Base-by-base conservation (phyloP, 2,113 vertebrate species). In the Carassius auratus region DNA sequence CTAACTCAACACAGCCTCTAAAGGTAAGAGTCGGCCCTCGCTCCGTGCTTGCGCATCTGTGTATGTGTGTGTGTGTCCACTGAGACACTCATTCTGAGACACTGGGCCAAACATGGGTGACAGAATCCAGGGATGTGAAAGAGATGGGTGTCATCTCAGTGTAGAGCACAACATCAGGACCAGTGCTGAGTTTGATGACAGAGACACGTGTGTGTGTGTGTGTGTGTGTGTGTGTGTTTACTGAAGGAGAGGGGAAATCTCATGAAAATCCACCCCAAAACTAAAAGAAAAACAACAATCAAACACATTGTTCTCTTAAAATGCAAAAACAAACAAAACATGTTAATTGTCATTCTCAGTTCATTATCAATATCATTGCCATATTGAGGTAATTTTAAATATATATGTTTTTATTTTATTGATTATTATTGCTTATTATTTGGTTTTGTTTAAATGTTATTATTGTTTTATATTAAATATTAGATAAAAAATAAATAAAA, bases 1-100 rank as follows among this genome's bases (percentile, higher is more conserved):
- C 64, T 69, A 8, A 50, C 64, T 73, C 52, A 86, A 81, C 61
- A 83, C 77, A 77, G 55, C 77, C 26, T 82, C 81, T 75, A 83
- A 83, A 83, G 66, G 81, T 83, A 83, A 71, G 66, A 57, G 64
- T 73, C 19, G 0, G 6, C 19, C 62, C 61, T 52, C 8, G 38
- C 38, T 79, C 19, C 15, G 33, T 33, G 76, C 21, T 74, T 48
- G 71, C 21, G 21, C 71, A 74, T 74, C 26, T 76, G 21, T 59
- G 21, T 77, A 5, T 38, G 10, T 66, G 80, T 36, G 23, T 38
- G 8, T 38, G 15, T 38, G 68, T 71, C 33, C 4, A 8, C 68
- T 71, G 33, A 71, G 33, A 21, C 33, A 17, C 45, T 52, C 74
- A 26, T 4, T 8, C 10, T 2, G 2, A 15, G 13, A 50, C 17